phyloP scores from a whole-genome alignment of 2,888 invertebrate genomes.

The Pammene aurita region DNA sequence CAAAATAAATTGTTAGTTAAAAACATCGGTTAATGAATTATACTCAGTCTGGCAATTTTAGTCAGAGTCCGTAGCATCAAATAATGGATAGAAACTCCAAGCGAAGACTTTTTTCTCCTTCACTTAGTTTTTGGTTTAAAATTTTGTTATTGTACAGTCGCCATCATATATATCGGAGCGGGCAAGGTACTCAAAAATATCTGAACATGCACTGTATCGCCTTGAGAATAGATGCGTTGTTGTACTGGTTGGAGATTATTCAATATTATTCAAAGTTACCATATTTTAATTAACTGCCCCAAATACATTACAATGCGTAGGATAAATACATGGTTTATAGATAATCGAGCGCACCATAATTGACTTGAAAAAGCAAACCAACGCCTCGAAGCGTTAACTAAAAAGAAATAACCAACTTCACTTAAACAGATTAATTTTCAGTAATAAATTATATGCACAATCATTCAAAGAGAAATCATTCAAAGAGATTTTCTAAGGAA shows the following conservation, averaged over 20 bases:
- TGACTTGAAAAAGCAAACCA: slow-evolving; percentile 71
- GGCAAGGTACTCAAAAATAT: too few species aligned
- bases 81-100: too few species aligned
- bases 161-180: too few species aligned
- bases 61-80: too few species aligned
- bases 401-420: slow-evolving; percentile 39
- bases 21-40: not conserved
- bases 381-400: slow-evolving; percentile 46
- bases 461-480: slow-evolving; percentile 27
- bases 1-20: not conserved
- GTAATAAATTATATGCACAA: slow-evolving; percentile 40
- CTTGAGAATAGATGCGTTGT: too few species aligned
- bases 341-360: slow-evolving; percentile 77
- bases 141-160: too few species aligned
- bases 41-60: too few species aligned
- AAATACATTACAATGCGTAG: slow-evolving; percentile 53
- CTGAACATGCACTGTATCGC: too few species aligned
- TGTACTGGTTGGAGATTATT: too few species aligned
- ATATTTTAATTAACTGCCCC: not conserved
- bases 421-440: slow-evolving; percentile 48
- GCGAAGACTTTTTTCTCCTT: too few species aligned
- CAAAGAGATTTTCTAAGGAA: slow-evolving; percentile 38
- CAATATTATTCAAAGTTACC: too few species aligned
- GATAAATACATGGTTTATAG: slow-evolving; percentile 46
- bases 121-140: too few species aligned